These are phyloP conservation scores for Drosophila saltans DNA, from an alignment of 1,140 invertebrate species.

Conservation along the genomic window DNA sequence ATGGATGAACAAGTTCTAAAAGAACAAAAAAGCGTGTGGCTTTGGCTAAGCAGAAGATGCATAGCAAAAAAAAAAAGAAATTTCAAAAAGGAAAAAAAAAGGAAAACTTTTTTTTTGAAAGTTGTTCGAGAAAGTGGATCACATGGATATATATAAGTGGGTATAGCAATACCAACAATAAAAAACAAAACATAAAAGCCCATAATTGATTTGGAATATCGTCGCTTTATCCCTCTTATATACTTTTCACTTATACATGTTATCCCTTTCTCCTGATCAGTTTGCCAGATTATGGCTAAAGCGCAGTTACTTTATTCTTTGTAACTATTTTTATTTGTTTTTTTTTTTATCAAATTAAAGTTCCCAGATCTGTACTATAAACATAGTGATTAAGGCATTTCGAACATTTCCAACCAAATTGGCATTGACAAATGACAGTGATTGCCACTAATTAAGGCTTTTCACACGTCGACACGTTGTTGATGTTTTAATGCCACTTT, in stretches of 20 bases:
- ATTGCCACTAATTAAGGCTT: neutral
- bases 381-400: too few relatives aligned
- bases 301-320: too few relatives aligned
- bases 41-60: conserved; percentile 46
- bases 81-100: conserved; percentile 8
- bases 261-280: neutral
- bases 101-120: neutral
- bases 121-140: neutral
- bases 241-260: neutral
- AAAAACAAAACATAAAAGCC: neutral
- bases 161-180: neutral
- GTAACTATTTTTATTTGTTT: too few relatives aligned
- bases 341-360: too few relatives aligned
- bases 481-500: neutral
- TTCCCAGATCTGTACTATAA: too few relatives aligned
- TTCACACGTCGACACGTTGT: neutral
- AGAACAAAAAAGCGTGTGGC: conserved; percentile 48
- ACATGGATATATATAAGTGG: neutral
- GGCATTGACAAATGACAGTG: conserved; percentile 1
- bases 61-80: neutral
- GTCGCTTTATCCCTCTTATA: neutral
- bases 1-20: conserved; percentile 55
- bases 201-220: neutral
- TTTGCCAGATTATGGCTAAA: neutral
- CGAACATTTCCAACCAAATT: neutral